Evolutionary conservation across 2,113 vertebrate genomes (phyloP), one percentile per base, ranked within the genome.

Genomic region (Clarias magur): DNA sequence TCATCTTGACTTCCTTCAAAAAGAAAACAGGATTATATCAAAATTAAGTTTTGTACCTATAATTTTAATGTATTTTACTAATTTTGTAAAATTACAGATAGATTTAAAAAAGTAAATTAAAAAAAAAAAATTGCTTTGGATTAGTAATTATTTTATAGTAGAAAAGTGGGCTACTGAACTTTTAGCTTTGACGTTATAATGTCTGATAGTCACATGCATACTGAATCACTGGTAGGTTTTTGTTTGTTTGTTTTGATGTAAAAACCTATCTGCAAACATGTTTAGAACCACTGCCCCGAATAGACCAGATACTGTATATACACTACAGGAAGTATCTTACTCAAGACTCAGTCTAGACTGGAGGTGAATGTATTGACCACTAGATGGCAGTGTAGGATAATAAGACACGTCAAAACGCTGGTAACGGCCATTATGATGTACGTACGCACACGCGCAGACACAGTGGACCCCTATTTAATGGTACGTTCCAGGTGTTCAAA

Each of bases 391-490:
- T 89, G 56, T 73, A 13, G 25, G 82, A 75, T 62, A 85, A 75
- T 17, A 27, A 70, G 56, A 72, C 1, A 48, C 25, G 38, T 25
- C 9, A 17, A 70, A 53, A 7, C 1, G n/a, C 21, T 8, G 83
- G 83, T 48, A 80, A 59, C 56, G 23, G 42, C 86, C 70, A 83
- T 34, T 27, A 0, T 25, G 23, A 54, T n/a, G 13, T 42, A 48
- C 7, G 7, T 48, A 48, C 34, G 34, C 6, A 48, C 48, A 48
- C 7, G 48, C 48, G 0, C 38, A 76, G 11, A 2, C 13, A 42
- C 12, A 34, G 9, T 23, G 81, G 57, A 84, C 84, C 89, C 87
- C 81, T 86, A 54, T 67, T 65, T 53, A 54, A 87, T 84, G 86
- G 86, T 79, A 83, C 62, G 3, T 62, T 78, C 86, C 86, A 38